Evolutionary conservation across 2,888 invertebrate species (phyloP).

Genomic region (Stegana nigrithorax): DNA sequence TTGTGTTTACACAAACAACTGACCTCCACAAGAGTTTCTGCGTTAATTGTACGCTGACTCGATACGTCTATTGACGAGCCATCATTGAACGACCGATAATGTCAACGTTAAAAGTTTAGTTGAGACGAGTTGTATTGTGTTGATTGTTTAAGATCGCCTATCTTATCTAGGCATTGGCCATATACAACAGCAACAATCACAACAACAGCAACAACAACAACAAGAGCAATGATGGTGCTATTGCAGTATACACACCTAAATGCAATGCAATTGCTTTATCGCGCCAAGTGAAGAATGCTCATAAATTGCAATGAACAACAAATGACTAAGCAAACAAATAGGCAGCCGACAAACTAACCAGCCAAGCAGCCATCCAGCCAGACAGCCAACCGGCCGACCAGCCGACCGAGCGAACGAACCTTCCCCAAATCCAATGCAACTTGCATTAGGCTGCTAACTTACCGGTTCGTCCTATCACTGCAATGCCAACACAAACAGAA

Average conservation of each 20-base stretch:
- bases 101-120: too few relatives aligned
- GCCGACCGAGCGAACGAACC: constrained; percentile 16
- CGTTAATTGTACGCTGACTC: constrained; percentile 50
- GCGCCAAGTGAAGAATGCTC: constrained; percentile 52
- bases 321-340: constrained; percentile 41
- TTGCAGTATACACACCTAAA: too few relatives aligned
- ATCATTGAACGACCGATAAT: constrained; percentile 48
- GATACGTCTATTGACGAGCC: too few relatives aligned
- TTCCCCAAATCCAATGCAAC: constrained; percentile 33
- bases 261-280: constrained; percentile 45
- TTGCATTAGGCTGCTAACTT: constrained; percentile 36
- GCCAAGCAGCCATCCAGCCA: constrained; percentile 12
- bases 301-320: constrained; percentile 57
- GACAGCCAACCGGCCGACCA: constrained; percentile 2
- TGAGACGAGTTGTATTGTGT: constrained; percentile 18
- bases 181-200: neutral
- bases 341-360: neutral
- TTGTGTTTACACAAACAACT: constrained; percentile 54
- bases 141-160: constrained; percentile 19
- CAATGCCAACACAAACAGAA: constrained; percentile 39
- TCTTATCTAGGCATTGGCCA: constrained; percentile 2
- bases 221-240: too few relatives aligned
- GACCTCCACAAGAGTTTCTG: constrained; percentile 61
- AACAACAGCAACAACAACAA: too few relatives aligned
- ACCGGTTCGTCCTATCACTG: constrained; percentile 39